These are phyloP conservation scores for Aldabrachelys gigantea DNA, from an alignment of 2,113 vertebrate genomes.

Conservation along the genomic window DNA sequence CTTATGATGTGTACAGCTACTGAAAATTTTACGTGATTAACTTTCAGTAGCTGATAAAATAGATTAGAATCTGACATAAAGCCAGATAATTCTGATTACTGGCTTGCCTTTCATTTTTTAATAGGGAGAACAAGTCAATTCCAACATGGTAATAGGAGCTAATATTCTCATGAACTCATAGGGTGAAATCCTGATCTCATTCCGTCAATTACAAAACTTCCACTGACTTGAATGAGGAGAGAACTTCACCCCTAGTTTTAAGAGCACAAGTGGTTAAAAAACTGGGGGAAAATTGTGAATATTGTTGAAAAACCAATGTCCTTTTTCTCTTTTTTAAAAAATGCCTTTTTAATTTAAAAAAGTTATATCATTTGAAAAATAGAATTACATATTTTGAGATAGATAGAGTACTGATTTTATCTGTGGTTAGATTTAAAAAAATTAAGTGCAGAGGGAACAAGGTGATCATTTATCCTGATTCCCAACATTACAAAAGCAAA, in stretches of 20 bases:
- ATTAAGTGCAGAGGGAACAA: neutral
- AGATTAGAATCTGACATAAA: neutral
- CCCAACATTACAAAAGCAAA: neutral
- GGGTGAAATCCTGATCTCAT: neutral
- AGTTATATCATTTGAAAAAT: accelerated
- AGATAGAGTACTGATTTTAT: neutral
- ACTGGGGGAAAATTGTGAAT: neutral
- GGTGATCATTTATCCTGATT: neutral
- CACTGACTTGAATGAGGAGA: neutral
- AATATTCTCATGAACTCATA: neutral
- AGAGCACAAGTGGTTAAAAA: neutral
- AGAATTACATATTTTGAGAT: neutral
- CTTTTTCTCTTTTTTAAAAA: neutral
- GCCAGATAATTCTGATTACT: neutral
- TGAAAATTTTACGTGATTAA: neutral
- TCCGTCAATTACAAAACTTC: neutral
- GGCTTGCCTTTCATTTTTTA: neutral
- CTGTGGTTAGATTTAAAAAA: neutral
- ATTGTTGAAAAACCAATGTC: accelerated
- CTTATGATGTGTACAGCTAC: neutral
- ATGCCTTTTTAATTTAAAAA: neutral
- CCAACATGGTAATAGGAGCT: accelerated
- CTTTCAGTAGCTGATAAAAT: neutral
- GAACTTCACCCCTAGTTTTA: neutral
- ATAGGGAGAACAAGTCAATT: neutral